Percentiles rank a stretch among this genome's conserved stretches.
phyloP scores from a whole-genome alignment of 1,140 invertebrate genomes.

The Listronotus bonariensis region DNA sequence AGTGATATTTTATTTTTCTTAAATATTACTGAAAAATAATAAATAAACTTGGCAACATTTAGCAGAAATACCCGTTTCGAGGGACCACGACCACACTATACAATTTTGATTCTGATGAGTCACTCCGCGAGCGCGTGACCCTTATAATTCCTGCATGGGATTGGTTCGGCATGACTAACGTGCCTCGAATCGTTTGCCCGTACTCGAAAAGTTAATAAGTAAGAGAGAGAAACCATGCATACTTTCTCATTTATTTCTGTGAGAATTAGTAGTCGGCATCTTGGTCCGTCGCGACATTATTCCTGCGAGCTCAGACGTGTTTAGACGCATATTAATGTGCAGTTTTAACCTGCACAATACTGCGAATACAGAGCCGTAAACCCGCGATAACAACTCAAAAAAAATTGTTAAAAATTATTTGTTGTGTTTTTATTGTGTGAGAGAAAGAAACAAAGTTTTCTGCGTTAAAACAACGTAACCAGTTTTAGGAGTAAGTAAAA shows the following conservation, averaged over 20 bases:
- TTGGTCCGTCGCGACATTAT: background rate
- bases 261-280: background rate
- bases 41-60: background rate
- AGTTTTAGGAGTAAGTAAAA: too few species aligned
- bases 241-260: background rate
- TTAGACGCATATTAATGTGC: background rate
- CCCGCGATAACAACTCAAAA: background rate
- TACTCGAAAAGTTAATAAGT: background rate
- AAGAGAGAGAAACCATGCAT: background rate
- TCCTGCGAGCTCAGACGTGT: background rate
- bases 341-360: background rate
- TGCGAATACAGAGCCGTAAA: background rate
- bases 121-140: slow-evolving; percentile 2
- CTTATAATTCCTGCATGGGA: background rate
- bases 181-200: background rate
- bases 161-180: slow-evolving; percentile 1
- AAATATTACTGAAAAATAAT: background rate
- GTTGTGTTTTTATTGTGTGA: too few species aligned
- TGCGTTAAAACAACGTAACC: too few species aligned
- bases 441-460: too few species aligned
- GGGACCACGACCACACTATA: background rate
- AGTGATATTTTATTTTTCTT: background rate
- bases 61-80: background rate
- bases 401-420: background rate
- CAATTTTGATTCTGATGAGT: slow-evolving; percentile 11